These are phyloP conservation scores for Ancistrus triradiatus DNA, from an alignment of 2,113 vertebrate genomes.

Conservation along the genomic window DNA sequence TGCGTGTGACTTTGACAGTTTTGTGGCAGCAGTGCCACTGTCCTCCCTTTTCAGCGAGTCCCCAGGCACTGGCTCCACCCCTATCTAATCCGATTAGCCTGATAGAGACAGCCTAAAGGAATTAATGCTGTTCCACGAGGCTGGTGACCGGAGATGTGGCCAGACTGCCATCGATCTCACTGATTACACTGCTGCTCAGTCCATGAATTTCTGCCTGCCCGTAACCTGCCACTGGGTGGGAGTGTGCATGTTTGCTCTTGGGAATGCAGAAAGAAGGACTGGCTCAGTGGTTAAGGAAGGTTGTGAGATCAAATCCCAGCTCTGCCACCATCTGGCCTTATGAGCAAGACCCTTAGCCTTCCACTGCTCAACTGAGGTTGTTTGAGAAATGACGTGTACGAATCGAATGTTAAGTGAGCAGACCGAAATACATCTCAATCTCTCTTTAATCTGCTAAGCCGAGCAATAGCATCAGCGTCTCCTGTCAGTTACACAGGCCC, in stretches of 20 bases:
- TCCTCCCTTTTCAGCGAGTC: conserved; percentile 56
- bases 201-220: conserved; percentile 27
- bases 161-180: conserved; percentile 37
- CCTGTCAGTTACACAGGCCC: too few relatives aligned
- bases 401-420: too few relatives aligned
- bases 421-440: too few relatives aligned
- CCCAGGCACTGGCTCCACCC: conserved; percentile 47
- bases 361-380: too few relatives aligned
- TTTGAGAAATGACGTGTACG: too few relatives aligned
- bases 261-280: too few relatives aligned
- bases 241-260: background rate
- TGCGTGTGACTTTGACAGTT: conserved; percentile 48
- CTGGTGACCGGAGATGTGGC: conserved; percentile 40
- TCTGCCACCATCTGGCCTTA: too few relatives aligned
- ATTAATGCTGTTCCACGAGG: conserved; percentile 50
- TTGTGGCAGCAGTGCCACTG: conserved; percentile 52
- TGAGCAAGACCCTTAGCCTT: too few relatives aligned
- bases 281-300: too few relatives aligned
- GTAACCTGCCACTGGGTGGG: conserved; percentile 42
- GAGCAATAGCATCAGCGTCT: too few relatives aligned
- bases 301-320: too few relatives aligned
- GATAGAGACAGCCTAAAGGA: conserved; percentile 65
- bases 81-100: conserved; percentile 66
- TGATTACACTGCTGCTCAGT: conserved; percentile 33
- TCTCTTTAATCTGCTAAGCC: too few relatives aligned